A percentile compares a stretch with the other conserved stretches of the same genome.
Evolutionary conservation across 2,797 vertebrate species (phyloP).

Genomic region (Pseudomugil gertrudae): DNA sequence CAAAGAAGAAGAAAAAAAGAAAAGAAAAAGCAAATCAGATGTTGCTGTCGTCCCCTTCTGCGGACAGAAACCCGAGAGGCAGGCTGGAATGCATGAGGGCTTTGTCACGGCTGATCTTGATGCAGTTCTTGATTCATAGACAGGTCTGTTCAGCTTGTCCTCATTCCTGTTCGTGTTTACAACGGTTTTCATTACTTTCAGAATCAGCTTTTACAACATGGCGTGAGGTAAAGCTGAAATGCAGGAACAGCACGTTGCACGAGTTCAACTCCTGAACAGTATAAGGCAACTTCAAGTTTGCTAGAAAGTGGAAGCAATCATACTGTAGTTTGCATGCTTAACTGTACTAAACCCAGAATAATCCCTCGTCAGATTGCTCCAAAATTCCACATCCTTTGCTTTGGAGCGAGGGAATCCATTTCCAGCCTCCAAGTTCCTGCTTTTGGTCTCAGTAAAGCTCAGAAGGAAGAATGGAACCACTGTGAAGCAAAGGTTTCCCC

Average conservation of each 20-base stretch:
- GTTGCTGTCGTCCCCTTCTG: slow-evolving; percentile 63
- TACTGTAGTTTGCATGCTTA: slow-evolving; percentile 51
- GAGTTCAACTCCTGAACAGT: slow-evolving; percentile 19
- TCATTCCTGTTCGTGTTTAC: slow-evolving; percentile 68
- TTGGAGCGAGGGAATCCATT: slow-evolving; percentile 70
- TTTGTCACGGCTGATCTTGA: slow-evolving; percentile 63
- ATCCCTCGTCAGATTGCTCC: slow-evolving; percentile 54
- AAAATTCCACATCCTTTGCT: slow-evolving; percentile 73
- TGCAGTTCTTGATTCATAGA: slow-evolving; percentile 54
- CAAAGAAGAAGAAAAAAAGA: slow-evolving; percentile 12
- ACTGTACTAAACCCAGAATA: slow-evolving; percentile 49
- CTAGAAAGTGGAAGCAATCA: slow-evolving; percentile 24
- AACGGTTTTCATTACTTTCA: slow-evolving; percentile 53
- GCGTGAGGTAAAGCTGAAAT: slow-evolving; percentile 49
- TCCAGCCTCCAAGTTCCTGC: slow-evolving; percentile 70
- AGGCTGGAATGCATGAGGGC: slow-evolving; percentile 70
- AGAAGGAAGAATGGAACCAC: slow-evolving; percentile 57
- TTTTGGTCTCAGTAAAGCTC: slow-evolving; percentile 33
- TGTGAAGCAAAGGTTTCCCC: slow-evolving; percentile 47
- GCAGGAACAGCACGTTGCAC: slow-evolving; percentile 8
- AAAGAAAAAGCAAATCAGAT: slow-evolving; percentile 15
- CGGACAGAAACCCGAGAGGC: slow-evolving; percentile 75
- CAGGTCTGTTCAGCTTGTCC: slow-evolving; percentile 75
- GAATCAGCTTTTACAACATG: slow-evolving; percentile 14
- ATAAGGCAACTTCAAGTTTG: not conserved